These are phyloP conservation scores for Trachymyrmex cornetzi DNA, from an alignment of 1,140 invertebrate species.

Conservation along the genomic window DNA sequence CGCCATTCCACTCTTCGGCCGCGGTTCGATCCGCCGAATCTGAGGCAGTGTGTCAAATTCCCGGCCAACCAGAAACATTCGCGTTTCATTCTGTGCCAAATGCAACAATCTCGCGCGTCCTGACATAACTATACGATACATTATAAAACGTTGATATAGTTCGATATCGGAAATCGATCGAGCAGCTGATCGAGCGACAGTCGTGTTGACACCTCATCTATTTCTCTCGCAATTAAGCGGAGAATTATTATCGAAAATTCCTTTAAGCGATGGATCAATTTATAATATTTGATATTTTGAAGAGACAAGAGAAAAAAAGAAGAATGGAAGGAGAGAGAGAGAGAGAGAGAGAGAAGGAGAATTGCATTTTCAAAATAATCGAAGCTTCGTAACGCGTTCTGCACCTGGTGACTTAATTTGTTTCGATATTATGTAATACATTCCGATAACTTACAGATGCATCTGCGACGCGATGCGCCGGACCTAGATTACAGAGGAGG, in stretches of 20 bases:
- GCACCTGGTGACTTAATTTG: slow-evolving; percentile 18
- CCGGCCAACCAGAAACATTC: slow-evolving; percentile 7
- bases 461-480: slow-evolving; percentile 23
- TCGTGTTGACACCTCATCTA: neutral
- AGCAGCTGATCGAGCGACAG: slow-evolving; percentile 21
- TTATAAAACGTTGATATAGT: neutral
- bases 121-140: slow-evolving; percentile 10
- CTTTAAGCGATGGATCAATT: neutral
- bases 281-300: neutral
- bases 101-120: neutral
- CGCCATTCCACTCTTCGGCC: slow-evolving; percentile 4
- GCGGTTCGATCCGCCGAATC: slow-evolving; percentile 46
- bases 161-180: neutral
- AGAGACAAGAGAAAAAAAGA: neutral
- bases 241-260: neutral
- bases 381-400: neutral
- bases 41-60: slow-evolving; percentile 59
- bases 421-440: slow-evolving; percentile 19
- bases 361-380: neutral
- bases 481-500: slow-evolving; percentile 31
- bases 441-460: neutral
- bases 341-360: no score
- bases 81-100: slow-evolving; percentile 13
- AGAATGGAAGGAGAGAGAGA: neutral
- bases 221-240: slow-evolving; percentile 4